Conservation (phyloP, 2,888 invertebrate species). For the Busseola fusca region DNA sequence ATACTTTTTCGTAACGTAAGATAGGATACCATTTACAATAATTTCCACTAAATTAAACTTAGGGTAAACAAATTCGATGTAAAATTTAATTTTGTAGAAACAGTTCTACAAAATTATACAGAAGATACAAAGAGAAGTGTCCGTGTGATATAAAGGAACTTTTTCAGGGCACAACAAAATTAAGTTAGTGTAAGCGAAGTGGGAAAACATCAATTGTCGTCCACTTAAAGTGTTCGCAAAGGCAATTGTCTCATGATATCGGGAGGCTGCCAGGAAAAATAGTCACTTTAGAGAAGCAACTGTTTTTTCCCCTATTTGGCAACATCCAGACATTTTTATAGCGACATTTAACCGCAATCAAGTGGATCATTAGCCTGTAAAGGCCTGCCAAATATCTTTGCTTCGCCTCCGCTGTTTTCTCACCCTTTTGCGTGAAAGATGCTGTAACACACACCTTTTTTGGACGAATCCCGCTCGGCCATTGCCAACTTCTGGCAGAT, state of each 20-base stretch:
- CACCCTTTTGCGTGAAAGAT: conserved; percentile 83
- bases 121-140: conserved; percentile 12
- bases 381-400: conserved; percentile 88
- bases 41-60: not conserved
- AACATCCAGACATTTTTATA: conserved; percentile 86
- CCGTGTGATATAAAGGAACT: conserved; percentile 56
- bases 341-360: conserved; percentile 88
- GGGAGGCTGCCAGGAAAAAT: conserved; percentile 85
- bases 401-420: conserved; percentile 80
- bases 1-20: not conserved
- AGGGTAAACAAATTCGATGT: not conserved
- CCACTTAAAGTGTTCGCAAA: conserved; percentile 82
- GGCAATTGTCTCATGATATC: conserved; percentile 86
- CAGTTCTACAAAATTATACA: conserved; percentile 14
- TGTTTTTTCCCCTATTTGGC: conserved; percentile 87
- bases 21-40: not conserved
- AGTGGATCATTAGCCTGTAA: conserved; percentile 87
- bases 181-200: conserved; percentile 69
- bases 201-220: conserved; percentile 80
- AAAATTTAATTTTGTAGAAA: conserved; percentile 2
- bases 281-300: conserved; percentile 84
- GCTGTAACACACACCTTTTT: conserved; percentile 83
- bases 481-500: conserved; percentile 78
- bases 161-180: conserved; percentile 70
- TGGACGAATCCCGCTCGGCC: conserved; percentile 71